Percentiles rank a stretch among this genome's conserved stretches.
These are phyloP conservation scores for Parotocinclus haroldoi DNA, from an alignment of 2,797 vertebrate species.

Conservation along the genomic window DNA sequence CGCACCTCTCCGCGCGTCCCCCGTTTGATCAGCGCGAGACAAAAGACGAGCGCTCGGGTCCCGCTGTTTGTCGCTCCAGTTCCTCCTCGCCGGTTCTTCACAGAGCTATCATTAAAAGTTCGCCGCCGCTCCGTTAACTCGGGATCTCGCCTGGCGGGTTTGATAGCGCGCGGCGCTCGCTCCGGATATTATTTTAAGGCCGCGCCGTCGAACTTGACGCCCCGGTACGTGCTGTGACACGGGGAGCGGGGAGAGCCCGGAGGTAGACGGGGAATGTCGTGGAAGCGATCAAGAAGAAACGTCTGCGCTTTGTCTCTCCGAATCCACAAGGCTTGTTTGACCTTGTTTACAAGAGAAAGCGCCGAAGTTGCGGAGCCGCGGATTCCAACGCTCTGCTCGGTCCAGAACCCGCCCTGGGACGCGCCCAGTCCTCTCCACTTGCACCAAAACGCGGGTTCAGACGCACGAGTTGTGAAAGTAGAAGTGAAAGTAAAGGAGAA, in stretches of 20 bases:
- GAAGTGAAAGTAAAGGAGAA: too few relatives aligned
- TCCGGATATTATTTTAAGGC: slow-evolving; percentile 33
- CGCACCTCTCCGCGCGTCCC: slow-evolving; percentile 39
- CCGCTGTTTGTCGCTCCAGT: slow-evolving; percentile 47
- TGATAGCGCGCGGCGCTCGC: slow-evolving; percentile 31
- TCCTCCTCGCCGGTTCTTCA: slow-evolving; percentile 37
- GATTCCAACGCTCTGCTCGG: too few relatives aligned
- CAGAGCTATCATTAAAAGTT: slow-evolving; percentile 56
- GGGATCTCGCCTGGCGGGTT: slow-evolving; percentile 28
- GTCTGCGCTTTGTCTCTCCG: slow-evolving; percentile 23
- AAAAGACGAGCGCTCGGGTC: slow-evolving; percentile 49
- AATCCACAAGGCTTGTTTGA: slow-evolving; percentile 19
- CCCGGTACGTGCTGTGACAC: slow-evolving; percentile 35
- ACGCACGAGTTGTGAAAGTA: too few relatives aligned
- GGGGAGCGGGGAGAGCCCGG: slow-evolving; percentile 34
- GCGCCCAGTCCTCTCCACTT: too few relatives aligned
- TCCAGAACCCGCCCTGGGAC: too few relatives aligned
- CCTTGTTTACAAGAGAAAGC: background rate
- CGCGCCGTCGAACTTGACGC: slow-evolving; percentile 32
- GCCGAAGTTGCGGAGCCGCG: too few relatives aligned
- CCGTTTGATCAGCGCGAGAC: slow-evolving; percentile 53
- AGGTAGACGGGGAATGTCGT: slow-evolving; percentile 21
- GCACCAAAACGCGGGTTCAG: too few relatives aligned
- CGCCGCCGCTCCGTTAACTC: slow-evolving; percentile 32
- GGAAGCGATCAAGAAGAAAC: slow-evolving; percentile 13